Percentiles rank a stretch among this genome's conserved stretches.
Evolutionary conservation across 2,113 vertebrate genomes (phyloP).

Genomic region (Marcusenius ussheri): DNA sequence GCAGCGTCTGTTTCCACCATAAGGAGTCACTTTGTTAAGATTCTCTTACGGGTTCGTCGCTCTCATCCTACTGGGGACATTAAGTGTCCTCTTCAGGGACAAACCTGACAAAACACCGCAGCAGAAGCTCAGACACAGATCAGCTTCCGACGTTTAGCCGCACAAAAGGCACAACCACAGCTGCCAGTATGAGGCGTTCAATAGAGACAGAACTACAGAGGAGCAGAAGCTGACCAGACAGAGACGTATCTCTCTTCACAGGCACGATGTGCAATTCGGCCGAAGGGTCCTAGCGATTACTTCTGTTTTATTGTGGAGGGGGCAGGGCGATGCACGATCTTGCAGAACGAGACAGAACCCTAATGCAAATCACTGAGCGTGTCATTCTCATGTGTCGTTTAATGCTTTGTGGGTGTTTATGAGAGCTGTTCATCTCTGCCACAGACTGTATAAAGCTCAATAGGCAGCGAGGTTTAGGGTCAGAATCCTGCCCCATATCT

Average conservation of each 20-base stretch:
- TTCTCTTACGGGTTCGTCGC: background rate
- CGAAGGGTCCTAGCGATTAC: background rate
- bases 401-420: background rate
- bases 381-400: background rate
- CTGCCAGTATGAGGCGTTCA: background rate
- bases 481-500: background rate
- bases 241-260: background rate
- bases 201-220: background rate
- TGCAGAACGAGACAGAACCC: background rate
- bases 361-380: background rate
- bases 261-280: background rate
- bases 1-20: background rate
- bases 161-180: background rate
- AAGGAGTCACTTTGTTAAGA: background rate
- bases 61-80: background rate
- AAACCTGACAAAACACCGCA: background rate
- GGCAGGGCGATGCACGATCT: background rate
- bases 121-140: background rate
- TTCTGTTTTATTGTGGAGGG: background rate
- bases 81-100: background rate
- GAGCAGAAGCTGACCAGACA: background rate
- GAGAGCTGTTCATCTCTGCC: background rate
- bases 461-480: background rate
- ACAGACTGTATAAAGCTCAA: background rate
- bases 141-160: background rate